Evolutionary conservation across 2,113 vertebrate species (phyloP), one percentile per base, ranked within the genome.

Genomic region (Microtus montanus): DNA sequence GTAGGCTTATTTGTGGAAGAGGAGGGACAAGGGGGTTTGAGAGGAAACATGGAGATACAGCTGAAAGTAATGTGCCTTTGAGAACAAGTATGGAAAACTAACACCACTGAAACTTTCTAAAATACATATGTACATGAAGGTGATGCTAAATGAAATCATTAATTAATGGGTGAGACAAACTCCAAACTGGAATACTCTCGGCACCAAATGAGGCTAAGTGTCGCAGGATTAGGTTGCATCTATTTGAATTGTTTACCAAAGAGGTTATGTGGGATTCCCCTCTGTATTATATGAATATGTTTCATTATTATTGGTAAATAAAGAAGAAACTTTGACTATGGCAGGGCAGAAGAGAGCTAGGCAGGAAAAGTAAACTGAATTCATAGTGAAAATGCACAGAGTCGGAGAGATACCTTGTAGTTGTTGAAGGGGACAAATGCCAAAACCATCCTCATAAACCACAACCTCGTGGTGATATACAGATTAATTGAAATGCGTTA

Each of bases 1-100:
- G 47, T 79, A 79, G 15, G 7, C 49, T 78, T 9, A 79, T 52
- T 11, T 79, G 7, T 17, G 28, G 30, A 79, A 35, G 15, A 17
- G 8, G 4, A 35, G 28, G 47, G 3, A 9, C 30, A 49, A 7
- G 15, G 8, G 30, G 13, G 5, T 11, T 35, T 19, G 2, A 9
- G 47, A 10, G 30, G 15, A 78, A 78, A 20, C 8, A 33, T 44
- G 8, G 30, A 35, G 15, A 35, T 20, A 20, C 0, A 33, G 28
- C 7, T 78, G 33, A 78, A 78, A 49, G 15, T 49, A 20, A 30
- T 8, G 30, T 20, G 10, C 33, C 52, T 79, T 52, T 52, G 15
- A 52, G 17, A 52, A 3, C 2, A 35, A 20, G 8, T 20, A 35
- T 78, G 8, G 30, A 78, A 78, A 52, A 17, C 15, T 52, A 20